Base-by-base conservation (phyloP, 2,797 vertebrate genomes). In the Lacerta viridis region DNA sequence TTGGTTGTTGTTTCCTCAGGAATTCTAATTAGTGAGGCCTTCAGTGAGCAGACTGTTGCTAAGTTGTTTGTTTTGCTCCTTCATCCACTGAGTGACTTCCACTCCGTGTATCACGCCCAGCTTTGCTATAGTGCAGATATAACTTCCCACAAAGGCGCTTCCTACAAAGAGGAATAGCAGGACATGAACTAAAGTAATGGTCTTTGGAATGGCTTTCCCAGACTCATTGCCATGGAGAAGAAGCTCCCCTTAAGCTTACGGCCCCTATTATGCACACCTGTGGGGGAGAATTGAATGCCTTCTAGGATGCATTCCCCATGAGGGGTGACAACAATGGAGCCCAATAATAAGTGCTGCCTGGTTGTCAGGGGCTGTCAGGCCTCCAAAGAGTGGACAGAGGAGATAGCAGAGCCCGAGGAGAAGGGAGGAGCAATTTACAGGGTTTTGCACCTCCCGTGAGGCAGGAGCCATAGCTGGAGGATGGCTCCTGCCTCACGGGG, bases 41-140 rank as follows among this genome's bases (percentile, higher is more conserved):
- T 5, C 36, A 59, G 23, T 1, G 0, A 86, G 66, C 0, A 0
- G 29, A 43, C 3, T 86, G 66, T 39, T 76, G 93, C 90, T 80
- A 85, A 90, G 33, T 75, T 91, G 83, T 92, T 95, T 93, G 77
- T 91, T 91, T 85, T 90, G 59, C 76, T 75, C 36, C 0, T 0
- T 13, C 18, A 59, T 7, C 20, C 87, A 88, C 84, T 0, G 0
- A 72, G 64, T 91, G 89, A 90, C 66, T 15, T 11, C 4, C 15
- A 75, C 20, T 87, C 82, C 87, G 92, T 84, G 84, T 3, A 1
- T 85, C 17, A 0, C 0, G 0, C 43, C 13, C 74, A 61, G 64
- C 4, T 74, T 86, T 84, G 18, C 59, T 0, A 0, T 89, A 79
- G 33, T 87, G 29, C 50, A 90, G 90, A 84, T 2, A 55, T 55